Evolutionary conservation across 2,797 vertebrate genomes (phyloP), one percentile per base, ranked within the genome.

Genomic region (Alca torda): DNA sequence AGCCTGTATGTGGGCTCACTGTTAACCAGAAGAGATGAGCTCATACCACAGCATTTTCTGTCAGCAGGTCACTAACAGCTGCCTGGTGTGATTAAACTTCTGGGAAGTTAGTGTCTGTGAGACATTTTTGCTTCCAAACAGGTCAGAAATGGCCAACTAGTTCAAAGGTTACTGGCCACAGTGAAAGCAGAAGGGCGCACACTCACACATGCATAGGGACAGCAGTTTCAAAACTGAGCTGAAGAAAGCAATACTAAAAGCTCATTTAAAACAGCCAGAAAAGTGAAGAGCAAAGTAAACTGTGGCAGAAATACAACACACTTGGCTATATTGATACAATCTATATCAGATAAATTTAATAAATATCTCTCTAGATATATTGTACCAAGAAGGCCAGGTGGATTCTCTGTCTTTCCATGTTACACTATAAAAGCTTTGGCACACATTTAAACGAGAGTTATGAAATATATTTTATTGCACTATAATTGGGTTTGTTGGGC

Each of bases 401-500:
- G 57, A 89, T 91, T 83, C 57, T 89, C 15, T 77, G 35, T 68
- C 63, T 92, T 95, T 76, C 69, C 39, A 57, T 26, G 53, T 84
- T 70, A 72, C 11, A 9, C 72, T 69, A n/a, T 78, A 51, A 92
- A 94, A 74, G 15, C 53, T 86, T 78, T 48, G 54, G 46, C 50
- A 91, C 53, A 24, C 69, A 67, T 84, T 96, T 96, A 84, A 96
- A 78, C 65, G 57, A 43, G 31, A 84, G 70, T 87, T 78, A 92
- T 91, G 69, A 95, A 84, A 91, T 95, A n/a, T 8, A 73, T 92
- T 96, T 96, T 91, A 90, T 88, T 84, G 73, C 65, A 67, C 5
- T 60, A 13, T 68, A 91, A 91, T 93, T 87, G 56, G 20, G 16
- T 87, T 95, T 95, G 45, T 60, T 91, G 33, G 79, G 41, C 37